These are phyloP conservation scores for Echeneis naucrates DNA, from an alignment of 2,797 vertebrate species.

Conservation along the genomic window DNA sequence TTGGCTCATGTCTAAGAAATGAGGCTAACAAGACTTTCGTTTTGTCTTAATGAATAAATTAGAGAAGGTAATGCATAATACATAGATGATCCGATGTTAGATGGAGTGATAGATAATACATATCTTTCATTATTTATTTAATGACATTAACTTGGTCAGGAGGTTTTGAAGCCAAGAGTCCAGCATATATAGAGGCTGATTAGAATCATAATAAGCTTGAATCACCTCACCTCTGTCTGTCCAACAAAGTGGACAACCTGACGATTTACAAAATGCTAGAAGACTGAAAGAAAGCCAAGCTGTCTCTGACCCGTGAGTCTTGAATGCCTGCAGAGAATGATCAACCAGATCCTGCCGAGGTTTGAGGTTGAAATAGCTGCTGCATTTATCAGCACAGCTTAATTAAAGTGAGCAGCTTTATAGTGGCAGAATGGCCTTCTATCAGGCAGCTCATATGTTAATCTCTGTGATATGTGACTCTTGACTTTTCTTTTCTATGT, in stretches of 20 bases:
- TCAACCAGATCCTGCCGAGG: constrained; percentile 13
- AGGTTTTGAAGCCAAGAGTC: constrained; percentile 74
- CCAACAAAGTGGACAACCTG: constrained; percentile 35
- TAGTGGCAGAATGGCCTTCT: constrained; percentile 8
- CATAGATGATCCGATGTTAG: constrained; percentile 92
- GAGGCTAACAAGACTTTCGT: constrained; percentile 92
- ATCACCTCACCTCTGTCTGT: constrained; percentile 37
- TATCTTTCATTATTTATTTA: constrained; percentile 96
- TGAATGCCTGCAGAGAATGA: background rate
- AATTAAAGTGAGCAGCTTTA: constrained; percentile 14
- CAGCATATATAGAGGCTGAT: constrained; percentile 70
- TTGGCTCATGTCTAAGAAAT: constrained; percentile 85
- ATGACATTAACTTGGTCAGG: constrained; percentile 91
- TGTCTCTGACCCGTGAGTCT: constrained; percentile 1
- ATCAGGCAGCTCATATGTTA: constrained; percentile 13
- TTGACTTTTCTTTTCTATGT: background rate
- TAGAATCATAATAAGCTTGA: constrained; percentile 67
- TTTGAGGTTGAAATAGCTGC: constrained; percentile 3
- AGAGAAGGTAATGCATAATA: constrained; percentile 93
- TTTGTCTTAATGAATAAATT: constrained; percentile 99
- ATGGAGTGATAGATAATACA: constrained; percentile 97
- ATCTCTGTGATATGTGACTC: constrained; percentile 22
- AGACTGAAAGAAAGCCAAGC: constrained; percentile 32
- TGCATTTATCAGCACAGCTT: constrained; percentile 21
- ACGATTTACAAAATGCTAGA: constrained; percentile 27